phyloP scores from a whole-genome alignment of 1,140 invertebrate species.

The Bombus fervidus region DNA sequence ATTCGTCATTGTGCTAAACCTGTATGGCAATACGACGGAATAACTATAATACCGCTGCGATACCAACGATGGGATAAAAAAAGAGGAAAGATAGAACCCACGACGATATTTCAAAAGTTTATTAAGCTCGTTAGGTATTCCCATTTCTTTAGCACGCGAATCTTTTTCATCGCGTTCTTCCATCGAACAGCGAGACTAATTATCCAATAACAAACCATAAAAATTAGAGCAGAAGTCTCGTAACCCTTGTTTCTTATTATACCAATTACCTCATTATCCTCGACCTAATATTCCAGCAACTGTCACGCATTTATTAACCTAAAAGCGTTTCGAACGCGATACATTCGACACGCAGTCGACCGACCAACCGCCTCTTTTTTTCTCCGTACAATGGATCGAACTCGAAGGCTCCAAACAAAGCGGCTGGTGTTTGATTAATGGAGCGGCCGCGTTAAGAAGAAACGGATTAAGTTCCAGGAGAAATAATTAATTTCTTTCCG shows the following conservation, averaged over 20 bases:
- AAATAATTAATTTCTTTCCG: constrained; percentile 51
- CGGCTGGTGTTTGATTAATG: constrained; percentile 34
- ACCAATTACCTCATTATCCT: neutral
- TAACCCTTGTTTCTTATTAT: neutral
- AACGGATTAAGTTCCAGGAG: constrained; percentile 21
- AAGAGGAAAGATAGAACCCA: neutral
- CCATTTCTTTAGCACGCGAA: neutral
- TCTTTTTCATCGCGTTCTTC: neutral
- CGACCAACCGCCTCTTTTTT: neutral
- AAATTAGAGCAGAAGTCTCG: neutral
- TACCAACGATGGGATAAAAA: neutral
- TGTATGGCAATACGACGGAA: neutral
- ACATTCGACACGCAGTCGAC: too few relatives aligned
- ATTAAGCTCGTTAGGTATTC: neutral
- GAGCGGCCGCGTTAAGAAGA: constrained; percentile 6
- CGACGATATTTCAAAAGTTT: neutral
- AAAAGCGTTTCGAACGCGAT: neutral
- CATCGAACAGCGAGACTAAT: neutral
- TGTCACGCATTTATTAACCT: neutral
- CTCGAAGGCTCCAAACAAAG: too few relatives aligned
- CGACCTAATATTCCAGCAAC: neutral
- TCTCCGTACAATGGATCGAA: neutral
- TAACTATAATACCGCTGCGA: neutral
- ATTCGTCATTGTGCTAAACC: neutral
- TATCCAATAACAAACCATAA: neutral